Evolutionary conservation across 1,140 invertebrate genomes (phyloP).

Genomic region (Chironomus tepperi): DNA sequence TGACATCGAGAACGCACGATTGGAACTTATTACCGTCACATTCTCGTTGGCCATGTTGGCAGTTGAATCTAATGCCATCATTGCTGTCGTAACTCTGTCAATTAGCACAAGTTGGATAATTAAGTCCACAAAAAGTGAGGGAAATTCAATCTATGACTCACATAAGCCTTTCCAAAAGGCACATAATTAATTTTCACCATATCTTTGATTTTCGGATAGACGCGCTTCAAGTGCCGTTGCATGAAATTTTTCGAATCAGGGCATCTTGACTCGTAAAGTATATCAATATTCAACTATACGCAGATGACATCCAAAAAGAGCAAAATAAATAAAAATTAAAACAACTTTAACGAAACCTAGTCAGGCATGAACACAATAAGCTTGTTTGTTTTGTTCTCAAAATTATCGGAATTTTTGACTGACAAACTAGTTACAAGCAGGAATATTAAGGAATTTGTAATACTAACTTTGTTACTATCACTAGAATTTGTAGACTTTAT

Average conservation of each 20-base stretch:
- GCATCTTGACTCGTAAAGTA: constrained; percentile 76
- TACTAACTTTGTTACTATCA: too few relatives aligned
- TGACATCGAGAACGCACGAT: constrained; percentile 49
- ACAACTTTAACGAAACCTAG: too few relatives aligned
- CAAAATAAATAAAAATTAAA: too few relatives aligned
- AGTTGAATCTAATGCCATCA: constrained; percentile 46
- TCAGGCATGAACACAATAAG: too few relatives aligned
- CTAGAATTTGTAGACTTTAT: too few relatives aligned
- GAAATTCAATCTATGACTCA: constrained; percentile 36
- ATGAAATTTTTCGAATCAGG: constrained; percentile 67
- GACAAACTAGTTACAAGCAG: too few relatives aligned
- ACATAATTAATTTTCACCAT: constrained; percentile 47
- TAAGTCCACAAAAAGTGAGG: constrained; percentile 21
- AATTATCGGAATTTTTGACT: too few relatives aligned
- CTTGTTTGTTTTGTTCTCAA: too few relatives aligned
- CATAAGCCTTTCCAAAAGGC: constrained; percentile 71
- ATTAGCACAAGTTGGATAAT: neutral
- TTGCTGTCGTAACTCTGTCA: neutral
- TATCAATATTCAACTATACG: neutral
- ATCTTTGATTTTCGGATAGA: constrained; percentile 42
- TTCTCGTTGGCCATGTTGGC: constrained; percentile 57
- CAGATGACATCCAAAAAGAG: too few relatives aligned
- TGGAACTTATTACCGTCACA: constrained; percentile 58
- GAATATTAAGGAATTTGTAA: too few relatives aligned
- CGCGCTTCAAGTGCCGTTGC: constrained; percentile 42